A percentile compares a stretch with the other conserved stretches of the same genome.
These are phyloP conservation scores for Catalaphyllia jardinei DNA, from an alignment of 64 coral and sea anemone genomes.

Conservation along the genomic window DNA sequence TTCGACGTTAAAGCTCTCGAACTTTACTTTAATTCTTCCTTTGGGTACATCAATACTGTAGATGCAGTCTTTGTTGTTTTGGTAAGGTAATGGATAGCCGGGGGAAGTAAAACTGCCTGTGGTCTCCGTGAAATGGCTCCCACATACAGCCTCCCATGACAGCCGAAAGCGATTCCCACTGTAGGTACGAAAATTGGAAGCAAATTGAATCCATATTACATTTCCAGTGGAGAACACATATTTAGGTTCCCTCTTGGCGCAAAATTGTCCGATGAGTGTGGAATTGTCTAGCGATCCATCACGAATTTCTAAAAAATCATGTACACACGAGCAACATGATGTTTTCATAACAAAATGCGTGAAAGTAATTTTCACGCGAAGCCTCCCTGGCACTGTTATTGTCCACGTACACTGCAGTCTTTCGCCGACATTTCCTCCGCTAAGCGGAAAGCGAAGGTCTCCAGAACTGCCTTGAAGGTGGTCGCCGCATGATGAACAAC, in stretches of 20 bases:
- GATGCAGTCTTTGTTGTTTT: constrained; percentile 77
- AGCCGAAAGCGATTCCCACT: constrained; percentile 74
- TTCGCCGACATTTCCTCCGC: constrained; percentile 45
- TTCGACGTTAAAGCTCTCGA: constrained; percentile 82
- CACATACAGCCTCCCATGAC: constrained; percentile 83
- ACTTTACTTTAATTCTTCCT: constrained; percentile 82
- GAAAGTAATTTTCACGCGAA: constrained; percentile 75
- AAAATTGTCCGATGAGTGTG: constrained; percentile 82
- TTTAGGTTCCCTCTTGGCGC: constrained; percentile 79
- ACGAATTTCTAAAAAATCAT: constrained; percentile 92
- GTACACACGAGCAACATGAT: constrained; percentile 81
- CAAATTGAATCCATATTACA: constrained; percentile 79
- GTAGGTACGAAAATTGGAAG: constrained; percentile 73
- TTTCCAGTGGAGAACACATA: constrained; percentile 77
- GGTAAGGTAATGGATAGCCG: constrained; percentile 61
- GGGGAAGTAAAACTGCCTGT: constrained; percentile 75
- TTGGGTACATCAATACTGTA: constrained; percentile 87
- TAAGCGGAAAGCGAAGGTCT: constrained; percentile 39
- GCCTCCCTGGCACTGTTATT: constrained; percentile 48
- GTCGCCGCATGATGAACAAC: constrained; percentile 44
- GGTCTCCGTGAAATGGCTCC: constrained; percentile 51
- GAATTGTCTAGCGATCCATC: constrained; percentile 80
- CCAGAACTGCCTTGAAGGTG: constrained; percentile 11
- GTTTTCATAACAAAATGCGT: constrained; percentile 79
- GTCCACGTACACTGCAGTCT: constrained; percentile 71